Conservation (phyloP, 2,797 vertebrate species). For the Carduelis carduelis region DNA sequence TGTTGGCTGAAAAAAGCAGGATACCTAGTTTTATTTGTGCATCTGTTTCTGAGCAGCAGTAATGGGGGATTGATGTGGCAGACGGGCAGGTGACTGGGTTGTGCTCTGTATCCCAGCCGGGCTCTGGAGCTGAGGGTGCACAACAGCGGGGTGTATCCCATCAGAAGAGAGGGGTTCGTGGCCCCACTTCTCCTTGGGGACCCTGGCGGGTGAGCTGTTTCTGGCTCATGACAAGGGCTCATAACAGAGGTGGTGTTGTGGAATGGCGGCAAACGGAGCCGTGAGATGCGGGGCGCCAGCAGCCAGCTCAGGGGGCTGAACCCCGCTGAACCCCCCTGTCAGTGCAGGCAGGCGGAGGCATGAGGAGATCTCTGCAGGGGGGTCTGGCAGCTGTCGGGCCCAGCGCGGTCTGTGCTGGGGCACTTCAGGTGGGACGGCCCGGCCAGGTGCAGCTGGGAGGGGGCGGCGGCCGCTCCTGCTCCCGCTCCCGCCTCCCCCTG, state of each 20-base stretch:
- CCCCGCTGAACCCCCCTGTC: not conserved
- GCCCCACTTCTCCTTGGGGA: not conserved
- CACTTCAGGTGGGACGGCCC: not conserved
- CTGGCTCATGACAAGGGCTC: rapidly evolving
- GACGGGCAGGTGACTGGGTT: not conserved
- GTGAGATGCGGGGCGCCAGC: not conserved
- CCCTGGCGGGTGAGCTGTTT: rapidly evolving
- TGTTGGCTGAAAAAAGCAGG: not conserved
- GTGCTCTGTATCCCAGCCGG: rapidly evolving
- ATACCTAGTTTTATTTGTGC: not conserved
- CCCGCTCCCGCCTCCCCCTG: not conserved
- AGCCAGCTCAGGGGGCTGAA: rapidly evolving
- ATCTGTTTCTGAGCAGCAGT: not conserved
- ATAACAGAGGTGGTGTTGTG: not conserved
- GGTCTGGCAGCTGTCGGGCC: not conserved
- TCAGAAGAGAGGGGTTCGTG: not conserved
- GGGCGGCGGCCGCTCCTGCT: not conserved
- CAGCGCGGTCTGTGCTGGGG: not conserved
- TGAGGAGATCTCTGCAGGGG: rapidly evolving
- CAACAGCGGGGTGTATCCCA: not conserved
- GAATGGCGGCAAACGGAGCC: not conserved
- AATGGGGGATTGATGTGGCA: not conserved
- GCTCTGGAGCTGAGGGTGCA: not conserved
- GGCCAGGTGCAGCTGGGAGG: not conserved
- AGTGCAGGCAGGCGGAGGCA: rapidly evolving